Evolutionary conservation across 2,113 vertebrate species (phyloP).

Genomic region (Grantiella picta): DNA sequence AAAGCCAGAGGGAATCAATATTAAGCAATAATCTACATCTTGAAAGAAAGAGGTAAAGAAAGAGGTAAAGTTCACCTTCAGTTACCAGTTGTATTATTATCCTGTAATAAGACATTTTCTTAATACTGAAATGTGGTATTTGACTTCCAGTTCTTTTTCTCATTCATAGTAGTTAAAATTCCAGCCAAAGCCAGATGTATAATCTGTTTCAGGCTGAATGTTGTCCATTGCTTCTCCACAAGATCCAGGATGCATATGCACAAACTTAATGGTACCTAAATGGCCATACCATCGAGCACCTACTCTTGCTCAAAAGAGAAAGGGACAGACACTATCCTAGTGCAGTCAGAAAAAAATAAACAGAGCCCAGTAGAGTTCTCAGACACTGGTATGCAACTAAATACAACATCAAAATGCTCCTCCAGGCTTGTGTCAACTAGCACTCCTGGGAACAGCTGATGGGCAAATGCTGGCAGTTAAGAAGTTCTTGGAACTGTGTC

Average conservation of each 20-base stretch:
- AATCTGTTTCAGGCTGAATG: background rate
- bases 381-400: background rate
- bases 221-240: background rate
- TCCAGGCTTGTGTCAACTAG: background rate
- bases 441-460: background rate
- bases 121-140: background rate
- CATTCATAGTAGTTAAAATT: background rate
- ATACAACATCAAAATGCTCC: background rate
- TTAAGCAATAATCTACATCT: background rate
- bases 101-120: background rate
- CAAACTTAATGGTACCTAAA: background rate
- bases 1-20: background rate
- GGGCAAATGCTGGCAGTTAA: background rate
- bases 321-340: background rate
- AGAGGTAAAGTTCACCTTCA: background rate
- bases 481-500: background rate
- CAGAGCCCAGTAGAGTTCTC: background rate
- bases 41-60: background rate
- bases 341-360: background rate
- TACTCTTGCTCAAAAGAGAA: background rate
- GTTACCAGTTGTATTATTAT: background rate
- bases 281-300: fast-evolving
- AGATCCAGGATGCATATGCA: background rate
- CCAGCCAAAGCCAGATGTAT: background rate
- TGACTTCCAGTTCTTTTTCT: background rate